Percentiles rank a stretch among this genome's conserved stretches.
These are phyloP conservation scores for Micronisus gabar DNA, from an alignment of 2,113 vertebrate species.

Conservation along the genomic window DNA sequence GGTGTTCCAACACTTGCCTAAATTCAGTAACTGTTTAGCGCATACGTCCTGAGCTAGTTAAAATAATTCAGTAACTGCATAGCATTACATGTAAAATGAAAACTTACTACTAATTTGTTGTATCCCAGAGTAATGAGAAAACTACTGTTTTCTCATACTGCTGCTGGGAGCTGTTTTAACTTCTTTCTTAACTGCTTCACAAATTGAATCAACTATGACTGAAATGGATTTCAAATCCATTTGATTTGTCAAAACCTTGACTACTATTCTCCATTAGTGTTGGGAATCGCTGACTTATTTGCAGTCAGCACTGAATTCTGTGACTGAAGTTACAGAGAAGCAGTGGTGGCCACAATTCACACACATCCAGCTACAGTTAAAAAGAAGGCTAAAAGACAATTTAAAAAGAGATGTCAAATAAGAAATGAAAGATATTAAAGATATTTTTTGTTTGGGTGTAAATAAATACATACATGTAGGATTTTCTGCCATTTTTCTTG, in stretches of 20 bases:
- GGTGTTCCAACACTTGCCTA: not conserved
- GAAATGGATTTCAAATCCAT: not conserved
- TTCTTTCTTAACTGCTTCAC: not conserved
- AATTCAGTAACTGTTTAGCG: not conserved
- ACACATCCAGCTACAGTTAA: not conserved
- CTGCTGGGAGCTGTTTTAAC: not conserved
- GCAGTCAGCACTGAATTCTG: not conserved
- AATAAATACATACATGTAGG: not conserved
- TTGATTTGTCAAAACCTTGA: not conserved
- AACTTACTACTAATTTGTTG: not conserved
- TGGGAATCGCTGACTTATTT: not conserved
- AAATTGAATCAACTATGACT: not conserved
- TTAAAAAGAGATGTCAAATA: not conserved
- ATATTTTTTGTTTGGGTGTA: not conserved
- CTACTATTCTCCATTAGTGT: rapidly evolving
- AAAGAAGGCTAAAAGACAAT: not conserved
- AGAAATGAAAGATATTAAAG: not conserved
- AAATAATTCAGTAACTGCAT: not conserved
- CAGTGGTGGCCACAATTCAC: not conserved
- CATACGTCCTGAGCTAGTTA: not conserved
- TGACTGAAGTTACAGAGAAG: not conserved
- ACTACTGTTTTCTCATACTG: not conserved
- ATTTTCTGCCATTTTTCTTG: not conserved
- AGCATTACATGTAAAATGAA: rapidly evolving
- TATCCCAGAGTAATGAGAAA: not conserved